Base-by-base conservation (phyloP, 2,113 vertebrate species). In the Phaethornis superciliosus region DNA sequence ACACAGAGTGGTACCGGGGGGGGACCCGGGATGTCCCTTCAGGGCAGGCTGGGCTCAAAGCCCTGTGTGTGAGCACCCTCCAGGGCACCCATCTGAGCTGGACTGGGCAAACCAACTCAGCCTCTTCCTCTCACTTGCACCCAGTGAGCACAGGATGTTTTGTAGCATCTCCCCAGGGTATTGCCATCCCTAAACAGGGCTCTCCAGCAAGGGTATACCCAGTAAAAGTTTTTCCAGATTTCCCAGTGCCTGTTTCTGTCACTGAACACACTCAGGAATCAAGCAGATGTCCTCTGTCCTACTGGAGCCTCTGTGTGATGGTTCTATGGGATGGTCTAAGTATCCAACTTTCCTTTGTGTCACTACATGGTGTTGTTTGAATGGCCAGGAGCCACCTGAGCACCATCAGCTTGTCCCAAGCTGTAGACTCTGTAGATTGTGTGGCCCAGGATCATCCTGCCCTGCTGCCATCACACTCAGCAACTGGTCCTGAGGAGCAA, bases 1-100 rank as follows among this genome's bases (percentile, higher is more conserved):
- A 28, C 2, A 0, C 6, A 17, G 37, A n/a, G 62, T 1, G 0
- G 35, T 49, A 59, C 37, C 68, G 0, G 1, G 9, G 55, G 63
- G 49, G 46, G n/a, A 37, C 49, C 3, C 1, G 24, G 69, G 52
- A 6, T 28, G 22, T 16, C 49, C 14, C 74, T 35, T 15, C n/a
- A 11, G 40, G 0, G 0, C 24, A 32, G 30, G 22, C 30, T 35
- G 56, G 59, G 59, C 8, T 47, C 37, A 56, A 42, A 80, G 32
- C 52, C 58, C 77, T 44, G 52, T 40, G 24, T 8, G 0, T 0
- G 14, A 55, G 32, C 46, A 60, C 17, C 44, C 35, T 40, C 15
- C 56, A 69, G 62, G 19, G 7, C 56, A 63, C 7, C 12, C 37
- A 33, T 11, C 47, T 44, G n/a, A 22, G 14, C 22, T 10, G n/a